Evolutionary conservation across 2,113 vertebrate species (phyloP).

Genomic region (Tychaedon coryphoeus): DNA sequence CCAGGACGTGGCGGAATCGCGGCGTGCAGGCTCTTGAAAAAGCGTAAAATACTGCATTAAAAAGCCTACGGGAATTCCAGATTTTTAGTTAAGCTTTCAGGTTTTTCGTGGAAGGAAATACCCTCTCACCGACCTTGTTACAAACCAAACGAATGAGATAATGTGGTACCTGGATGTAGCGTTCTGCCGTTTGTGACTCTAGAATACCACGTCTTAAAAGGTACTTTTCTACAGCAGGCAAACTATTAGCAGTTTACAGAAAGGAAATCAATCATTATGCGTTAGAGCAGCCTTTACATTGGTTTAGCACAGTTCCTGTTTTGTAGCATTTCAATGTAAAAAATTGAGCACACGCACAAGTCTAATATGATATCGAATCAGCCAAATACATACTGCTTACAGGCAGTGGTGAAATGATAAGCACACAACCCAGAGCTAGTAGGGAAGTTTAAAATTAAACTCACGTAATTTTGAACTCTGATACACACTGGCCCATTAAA

Average conservation of each 20-base stretch:
- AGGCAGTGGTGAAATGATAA: neutral
- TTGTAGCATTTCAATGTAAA: neutral
- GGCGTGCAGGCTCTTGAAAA: accelerated
- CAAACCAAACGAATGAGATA: neutral
- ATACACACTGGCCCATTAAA: neutral
- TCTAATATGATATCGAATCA: neutral
- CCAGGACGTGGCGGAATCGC: accelerated
- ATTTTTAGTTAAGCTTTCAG: neutral
- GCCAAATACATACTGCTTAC: neutral
- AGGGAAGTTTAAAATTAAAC: neutral
- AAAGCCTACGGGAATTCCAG: neutral
- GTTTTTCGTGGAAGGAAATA: neutral
- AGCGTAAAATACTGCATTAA: accelerated
- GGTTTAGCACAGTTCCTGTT: neutral
- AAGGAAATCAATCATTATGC: neutral
- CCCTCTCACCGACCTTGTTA: neutral
- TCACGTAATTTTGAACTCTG: neutral
- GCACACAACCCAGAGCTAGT: neutral
- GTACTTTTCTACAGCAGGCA: neutral
- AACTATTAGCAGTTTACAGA: neutral
- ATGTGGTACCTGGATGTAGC: neutral
- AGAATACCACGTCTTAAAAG: neutral
- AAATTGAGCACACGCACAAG: neutral
- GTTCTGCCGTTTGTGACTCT: accelerated
- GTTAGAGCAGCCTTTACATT: neutral